These are phyloP conservation scores for Saxicola maurus DNA, from an alignment of 2,797 vertebrate species.

Conservation along the genomic window DNA sequence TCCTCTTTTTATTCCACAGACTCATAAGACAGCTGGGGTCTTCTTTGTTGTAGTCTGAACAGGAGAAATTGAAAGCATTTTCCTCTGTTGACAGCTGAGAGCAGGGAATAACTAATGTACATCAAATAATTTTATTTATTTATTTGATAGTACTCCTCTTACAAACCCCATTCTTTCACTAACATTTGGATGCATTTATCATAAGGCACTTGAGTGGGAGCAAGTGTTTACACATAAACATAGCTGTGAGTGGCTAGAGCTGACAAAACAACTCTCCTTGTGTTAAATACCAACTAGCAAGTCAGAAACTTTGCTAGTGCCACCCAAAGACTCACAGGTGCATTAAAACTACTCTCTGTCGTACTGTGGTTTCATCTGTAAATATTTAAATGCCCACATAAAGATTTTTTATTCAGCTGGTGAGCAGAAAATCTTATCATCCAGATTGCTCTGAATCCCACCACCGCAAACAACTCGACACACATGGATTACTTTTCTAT, in stretches of 20 bases:
- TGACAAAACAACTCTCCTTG: not conserved
- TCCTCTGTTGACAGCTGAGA: not conserved
- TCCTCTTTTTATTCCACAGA: not conserved
- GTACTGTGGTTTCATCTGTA: not conserved
- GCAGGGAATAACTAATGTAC: not conserved
- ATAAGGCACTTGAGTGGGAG: not conserved
- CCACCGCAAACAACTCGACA: rapidly evolving
- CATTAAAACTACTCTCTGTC: not conserved
- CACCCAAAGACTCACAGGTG: not conserved
- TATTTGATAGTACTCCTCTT: not conserved
- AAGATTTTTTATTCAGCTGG: not conserved
- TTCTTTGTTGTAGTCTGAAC: not conserved
- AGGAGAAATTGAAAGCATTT: not conserved
- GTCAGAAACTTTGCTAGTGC: not conserved
- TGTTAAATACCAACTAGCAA: not conserved
- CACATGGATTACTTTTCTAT: not conserved
- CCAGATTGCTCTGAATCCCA: not conserved
- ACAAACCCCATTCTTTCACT: not conserved
- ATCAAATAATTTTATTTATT: not conserved
- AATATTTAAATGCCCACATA: not conserved
- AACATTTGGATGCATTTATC: not conserved
- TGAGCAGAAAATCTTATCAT: not conserved
- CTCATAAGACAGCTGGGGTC: not conserved
- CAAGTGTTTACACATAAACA: not conserved
- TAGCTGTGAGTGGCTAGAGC: not conserved